Base-by-base conservation (phyloP, 2,113 vertebrate species). In the Gopherus flavomarginatus region DNA sequence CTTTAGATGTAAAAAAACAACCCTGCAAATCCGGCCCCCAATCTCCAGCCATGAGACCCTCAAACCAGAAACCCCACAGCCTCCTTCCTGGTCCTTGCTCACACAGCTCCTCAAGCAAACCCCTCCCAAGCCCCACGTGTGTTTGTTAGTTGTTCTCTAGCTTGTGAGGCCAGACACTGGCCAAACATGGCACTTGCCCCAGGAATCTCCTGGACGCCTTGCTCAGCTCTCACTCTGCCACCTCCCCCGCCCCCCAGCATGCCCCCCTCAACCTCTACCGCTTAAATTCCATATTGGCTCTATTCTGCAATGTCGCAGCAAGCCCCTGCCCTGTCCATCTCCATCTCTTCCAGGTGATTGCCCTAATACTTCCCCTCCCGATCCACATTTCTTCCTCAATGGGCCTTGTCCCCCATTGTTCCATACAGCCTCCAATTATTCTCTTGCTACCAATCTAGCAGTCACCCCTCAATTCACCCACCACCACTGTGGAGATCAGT, bases 1-100 rank as follows among this genome's bases (percentile, higher is more conserved):
- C 11, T 78, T 44, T 78, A 8, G 78, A 83, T 52, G 69, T 21
- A 90, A 7, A 82, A 53, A 80, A 92, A 90, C 0, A 1, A 88
- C 11, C 50, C 83, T 29, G 53, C 90, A 80, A 83, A 94, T 88
- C 75, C 42, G 89, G 44, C 29, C 57, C 82, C 82, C 88, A 53
- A 24, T 10, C 21, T n/a, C 65, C 88, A 42, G 54, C 81, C 57
- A 53, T 26, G 5, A 8, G 79, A 75, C 31, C 57, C 31, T 47
- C 49, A 85, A 14, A 42, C 54, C 57, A 38, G 24, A 47, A 88
- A 85, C 86, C 29, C 56, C 52, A 62, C 3, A 1, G 42, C 19
- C 42, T 62, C 83, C 59, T 81, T 89, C 44, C 35, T 72, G 56
- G 38, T 86, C 44, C 57, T 3, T 16, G 47, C 21, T 78, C 86